phyloP scores from a whole-genome alignment of 2,797 vertebrate species.

The Myripristis murdjan region DNA sequence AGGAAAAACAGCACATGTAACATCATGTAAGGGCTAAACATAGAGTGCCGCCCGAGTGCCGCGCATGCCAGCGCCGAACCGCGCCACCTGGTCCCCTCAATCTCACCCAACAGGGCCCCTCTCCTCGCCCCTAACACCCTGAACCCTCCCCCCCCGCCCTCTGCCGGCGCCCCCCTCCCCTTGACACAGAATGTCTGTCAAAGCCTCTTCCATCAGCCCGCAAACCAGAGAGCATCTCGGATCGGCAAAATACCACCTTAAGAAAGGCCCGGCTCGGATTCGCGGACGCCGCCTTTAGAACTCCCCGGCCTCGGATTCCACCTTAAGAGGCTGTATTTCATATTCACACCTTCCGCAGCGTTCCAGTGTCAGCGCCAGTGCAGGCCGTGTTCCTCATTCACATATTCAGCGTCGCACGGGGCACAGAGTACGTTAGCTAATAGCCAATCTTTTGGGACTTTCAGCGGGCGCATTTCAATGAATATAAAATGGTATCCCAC shows the following conservation, averaged over 20 bases:
- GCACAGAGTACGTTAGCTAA: constrained; percentile 38
- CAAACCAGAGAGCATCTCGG: constrained; percentile 61
- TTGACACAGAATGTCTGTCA: constrained; percentile 73
- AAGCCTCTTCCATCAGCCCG: constrained; percentile 78
- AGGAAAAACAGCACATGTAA: constrained; percentile 84
- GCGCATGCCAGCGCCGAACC: constrained; percentile 74
- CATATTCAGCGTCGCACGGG: constrained; percentile 28
- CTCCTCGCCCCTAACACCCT: constrained; percentile 16
- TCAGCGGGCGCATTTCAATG: constrained; percentile 66
- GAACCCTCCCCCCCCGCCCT: not conserved
- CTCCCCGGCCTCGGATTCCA: constrained; percentile 43
- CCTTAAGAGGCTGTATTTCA: constrained; percentile 67
- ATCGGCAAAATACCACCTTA: constrained; percentile 55
- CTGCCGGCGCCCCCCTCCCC: constrained; percentile 6
- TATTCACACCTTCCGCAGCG: constrained; percentile 64
- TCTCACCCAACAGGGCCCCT: constrained; percentile 66
- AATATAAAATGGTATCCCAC: constrained; percentile 70
- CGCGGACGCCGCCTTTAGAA: constrained; percentile 58
- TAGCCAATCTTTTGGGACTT: constrained; percentile 40
- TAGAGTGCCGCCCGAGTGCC: constrained; percentile 78
- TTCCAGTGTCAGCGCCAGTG: constrained; percentile 52
- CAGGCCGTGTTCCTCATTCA: constrained; percentile 58
- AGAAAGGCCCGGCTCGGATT: constrained; percentile 56
- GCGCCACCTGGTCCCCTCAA: constrained; percentile 84
- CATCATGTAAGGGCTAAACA: constrained; percentile 85